Base-by-base conservation (phyloP, 2,888 invertebrate species). In the Crocallis elinguaria region DNA sequence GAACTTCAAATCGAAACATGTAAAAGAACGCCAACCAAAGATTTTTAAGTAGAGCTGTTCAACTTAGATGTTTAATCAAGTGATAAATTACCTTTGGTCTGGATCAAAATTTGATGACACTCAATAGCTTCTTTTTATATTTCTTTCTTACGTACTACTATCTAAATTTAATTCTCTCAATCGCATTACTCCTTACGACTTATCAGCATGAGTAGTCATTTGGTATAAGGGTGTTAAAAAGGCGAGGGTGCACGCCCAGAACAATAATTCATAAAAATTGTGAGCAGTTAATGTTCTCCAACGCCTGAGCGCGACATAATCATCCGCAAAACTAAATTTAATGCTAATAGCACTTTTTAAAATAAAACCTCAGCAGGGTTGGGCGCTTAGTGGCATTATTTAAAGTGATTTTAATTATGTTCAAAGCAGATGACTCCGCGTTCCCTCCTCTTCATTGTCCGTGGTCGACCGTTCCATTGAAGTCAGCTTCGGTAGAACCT, bases 391-490 rank as follows among this genome's bases (percentile, higher is more conserved):
- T 86, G 85, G 87, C 86, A 84, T 88, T 89, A 90, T 90, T 89
- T 90, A 86, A 89, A 89, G 84, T 87, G 84, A 88, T 91, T 92
- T 90, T 91, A 92, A 92, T 92, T 92, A 91, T 90, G 91, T 90
- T 91, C 84, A 84, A 86, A 87, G 89, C 92, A 92, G 92, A 92
- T 90, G 91, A 89, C 91, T 84, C 75, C 62, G 71, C 68, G 84
- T 79, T 66, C 88, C 91, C 88, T 88, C 91, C 91, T 90, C 86
- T 91, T 90, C 84, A 86, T 83, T 90, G 92, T 91, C 79, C 67
- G 65, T 49, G 49, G 60, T 59, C 64, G 66, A 60, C 64, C 51
- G 60, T 65, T 68, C 58, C 60, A 63, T 63, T 66, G 64, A 59
- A 72, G 66, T 71, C 73, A 66, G 67, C 71, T 75, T 64, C 70